Evolutionary conservation across 2,888 invertebrate species (phyloP).

Genomic region (Sepiola atlantica): DNA sequence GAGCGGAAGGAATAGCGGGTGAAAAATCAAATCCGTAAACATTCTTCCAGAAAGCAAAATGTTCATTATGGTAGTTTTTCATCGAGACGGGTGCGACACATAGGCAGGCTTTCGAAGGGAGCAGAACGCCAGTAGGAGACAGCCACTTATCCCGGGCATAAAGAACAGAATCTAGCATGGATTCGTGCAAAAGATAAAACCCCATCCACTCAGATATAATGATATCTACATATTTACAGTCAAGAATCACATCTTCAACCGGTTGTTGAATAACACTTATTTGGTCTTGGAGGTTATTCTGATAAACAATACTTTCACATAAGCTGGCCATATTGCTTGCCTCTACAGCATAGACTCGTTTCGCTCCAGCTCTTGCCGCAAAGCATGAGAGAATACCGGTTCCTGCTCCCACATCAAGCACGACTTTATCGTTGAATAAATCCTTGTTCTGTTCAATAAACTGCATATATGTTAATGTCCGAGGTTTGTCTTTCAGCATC

Average conservation of each 20-base stretch:
- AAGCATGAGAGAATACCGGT: conserved; percentile 73
- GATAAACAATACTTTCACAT: conserved; percentile 66
- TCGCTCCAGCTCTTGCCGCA: conserved; percentile 72
- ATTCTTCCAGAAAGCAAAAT: conserved; percentile 70
- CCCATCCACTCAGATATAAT: conserved; percentile 75
- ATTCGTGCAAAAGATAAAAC: conserved; percentile 74
- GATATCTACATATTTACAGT: conserved; percentile 69
- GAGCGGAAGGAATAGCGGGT: conserved; percentile 60
- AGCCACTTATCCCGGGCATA: conserved; percentile 71
- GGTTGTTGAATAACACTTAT: conserved; percentile 67
- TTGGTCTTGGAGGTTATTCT: conserved; percentile 64
- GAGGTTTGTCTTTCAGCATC: conserved; percentile 72
- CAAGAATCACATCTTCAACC: conserved; percentile 68
- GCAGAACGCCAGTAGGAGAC: conserved; percentile 65
- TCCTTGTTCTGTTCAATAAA: conserved; percentile 71
- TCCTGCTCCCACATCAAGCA: conserved; percentile 77
- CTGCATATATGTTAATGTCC: conserved; percentile 70
- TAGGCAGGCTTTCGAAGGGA: conserved; percentile 69
- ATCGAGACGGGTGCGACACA: conserved; percentile 70
- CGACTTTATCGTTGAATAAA: conserved; percentile 68
- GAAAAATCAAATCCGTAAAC: conserved; percentile 72
- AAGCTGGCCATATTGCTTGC: conserved; percentile 66
- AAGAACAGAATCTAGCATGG: conserved; percentile 72
- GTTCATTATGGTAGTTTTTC: conserved; percentile 63
- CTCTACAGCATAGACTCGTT: conserved; percentile 72